Base-by-base conservation (phyloP, 2,113 vertebrate species). In the Indicator indicator region DNA sequence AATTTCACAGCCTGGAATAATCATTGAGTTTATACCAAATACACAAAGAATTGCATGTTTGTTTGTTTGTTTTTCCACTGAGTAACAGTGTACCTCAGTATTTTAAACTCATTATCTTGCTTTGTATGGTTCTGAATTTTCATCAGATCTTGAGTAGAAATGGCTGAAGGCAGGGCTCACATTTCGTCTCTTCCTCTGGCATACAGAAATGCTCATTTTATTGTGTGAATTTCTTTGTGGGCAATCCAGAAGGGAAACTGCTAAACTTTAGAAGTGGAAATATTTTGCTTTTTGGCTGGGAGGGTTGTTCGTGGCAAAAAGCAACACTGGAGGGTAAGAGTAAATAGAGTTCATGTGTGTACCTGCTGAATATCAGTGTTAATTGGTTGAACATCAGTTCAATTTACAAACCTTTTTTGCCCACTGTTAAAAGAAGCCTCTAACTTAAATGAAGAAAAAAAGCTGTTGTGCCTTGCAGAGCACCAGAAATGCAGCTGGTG, bases 161-260 rank as follows among this genome's bases (percentile, higher is more conserved):
- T 38, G 48, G 59, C 65, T 93, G 84, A 86, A 86, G 38, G 82
- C 32, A 92, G 48, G 38, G 62, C 32, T 94, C 48, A n/a, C 33
- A 10, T 88, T 91, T 91, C 50, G 87, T 42, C 30, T 70, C 56
- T 60, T 80, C 33, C 32, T 88, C 64, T 91, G 84, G 75, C 48
- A 38, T 48, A 44, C 27, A 58, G 75, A 83, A 89, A 32, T 16
- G 33, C 68, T 83, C 12, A 44, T 95, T 94, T 94, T 94, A 83
- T 85, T 88, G 59, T 91, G 89, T 92, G 56, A 83, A 92, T 64
- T 74, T 89, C 84, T 77, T 71, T 91, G 60, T 88, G 83, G 69
- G 46, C 33, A 76, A 55, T 91, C 81, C 89, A 85, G 74, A 90
- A 67, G 63, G 86, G 78, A 89, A 77, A 87, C 38, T 80, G 60